Conservation (phyloP, 2,113 vertebrate species). For the Pelobates fuscus region DNA sequence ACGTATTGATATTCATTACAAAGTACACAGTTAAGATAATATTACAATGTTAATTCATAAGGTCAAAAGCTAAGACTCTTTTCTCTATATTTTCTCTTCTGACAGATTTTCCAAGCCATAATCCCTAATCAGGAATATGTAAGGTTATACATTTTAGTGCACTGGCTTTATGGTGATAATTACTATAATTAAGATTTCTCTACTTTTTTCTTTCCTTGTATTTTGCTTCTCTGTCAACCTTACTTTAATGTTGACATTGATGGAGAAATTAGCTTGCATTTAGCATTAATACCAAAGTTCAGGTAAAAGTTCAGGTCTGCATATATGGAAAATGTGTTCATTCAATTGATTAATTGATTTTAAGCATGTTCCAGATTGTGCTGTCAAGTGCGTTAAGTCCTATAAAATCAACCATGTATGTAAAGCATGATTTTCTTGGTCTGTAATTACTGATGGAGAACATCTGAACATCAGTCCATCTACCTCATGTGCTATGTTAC, state of each 20-base stretch:
- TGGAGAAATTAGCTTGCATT: too few relatives aligned
- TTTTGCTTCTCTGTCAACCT: background rate
- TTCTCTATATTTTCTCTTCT: constrained; percentile 30
- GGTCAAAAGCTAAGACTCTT: constrained; percentile 45
- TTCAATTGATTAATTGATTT: too few relatives aligned
- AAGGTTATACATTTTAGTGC: constrained; percentile 33
- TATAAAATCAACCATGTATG: too few relatives aligned
- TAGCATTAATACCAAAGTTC: too few relatives aligned
- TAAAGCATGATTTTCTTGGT: too few relatives aligned
- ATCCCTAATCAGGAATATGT: constrained; percentile 24
- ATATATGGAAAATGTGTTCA: too few relatives aligned
- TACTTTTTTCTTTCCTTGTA: background rate
- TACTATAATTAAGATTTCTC: constrained; percentile 1
- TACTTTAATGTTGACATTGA: background rate
- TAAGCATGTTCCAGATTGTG: too few relatives aligned
- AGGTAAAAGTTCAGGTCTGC: too few relatives aligned
- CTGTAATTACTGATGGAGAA: too few relatives aligned
- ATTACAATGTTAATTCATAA: constrained; percentile 43
- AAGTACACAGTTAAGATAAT: constrained; percentile 45
- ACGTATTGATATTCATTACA: constrained; percentile 43
- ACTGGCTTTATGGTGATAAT: background rate
- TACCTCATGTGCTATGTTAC: too few relatives aligned
- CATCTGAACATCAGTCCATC: too few relatives aligned
- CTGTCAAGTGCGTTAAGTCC: too few relatives aligned
- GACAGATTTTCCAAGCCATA: constrained; percentile 15